Percentiles rank a stretch among this genome's conserved stretches.
These are phyloP conservation scores for Penaeus japonicus DNA, from an alignment of 1,140 invertebrate species.

Conservation along the genomic window DNA sequence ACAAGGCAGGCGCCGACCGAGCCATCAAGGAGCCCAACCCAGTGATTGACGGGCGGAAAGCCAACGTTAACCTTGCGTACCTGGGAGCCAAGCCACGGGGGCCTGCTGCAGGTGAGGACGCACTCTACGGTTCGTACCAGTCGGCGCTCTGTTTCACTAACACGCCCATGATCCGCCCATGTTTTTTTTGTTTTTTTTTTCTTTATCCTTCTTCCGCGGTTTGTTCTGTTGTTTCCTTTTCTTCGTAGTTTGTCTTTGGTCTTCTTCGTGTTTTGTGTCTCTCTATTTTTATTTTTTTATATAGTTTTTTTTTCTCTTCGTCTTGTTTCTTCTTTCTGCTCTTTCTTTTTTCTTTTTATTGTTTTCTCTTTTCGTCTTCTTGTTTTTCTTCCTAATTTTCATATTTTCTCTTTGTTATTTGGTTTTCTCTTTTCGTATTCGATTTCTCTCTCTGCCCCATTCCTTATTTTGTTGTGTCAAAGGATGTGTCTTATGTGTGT, in stretches of 20 bases:
- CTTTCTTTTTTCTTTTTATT: background rate
- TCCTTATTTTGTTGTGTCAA: background rate
- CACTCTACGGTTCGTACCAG: constrained; percentile 39
- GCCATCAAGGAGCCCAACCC: constrained; percentile 98
- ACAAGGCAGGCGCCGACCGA: constrained; percentile 88
- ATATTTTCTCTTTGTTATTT: background rate
- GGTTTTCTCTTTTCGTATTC: background rate
- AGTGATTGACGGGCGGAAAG: constrained; percentile 97
- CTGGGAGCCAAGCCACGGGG: constrained; percentile 94
- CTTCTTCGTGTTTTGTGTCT: background rate
- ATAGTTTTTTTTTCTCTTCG: no score
- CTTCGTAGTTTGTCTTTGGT: background rate
- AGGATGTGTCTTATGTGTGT: accelerated
- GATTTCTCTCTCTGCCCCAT: background rate
- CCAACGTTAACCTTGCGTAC: constrained; percentile 97
- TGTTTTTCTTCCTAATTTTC: background rate
- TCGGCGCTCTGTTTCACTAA: background rate
- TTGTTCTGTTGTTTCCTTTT: no score
- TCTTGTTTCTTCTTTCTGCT: background rate
- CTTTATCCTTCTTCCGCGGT: no score
- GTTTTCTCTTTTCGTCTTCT: background rate
- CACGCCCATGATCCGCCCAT: background rate
- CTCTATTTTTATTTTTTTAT: background rate
- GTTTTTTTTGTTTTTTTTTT: background rate
- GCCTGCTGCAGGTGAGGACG: constrained; percentile 49